These are phyloP conservation scores for Eustalomyia histrio DNA, from an alignment of 2,888 invertebrate genomes.

Conservation along the genomic window DNA sequence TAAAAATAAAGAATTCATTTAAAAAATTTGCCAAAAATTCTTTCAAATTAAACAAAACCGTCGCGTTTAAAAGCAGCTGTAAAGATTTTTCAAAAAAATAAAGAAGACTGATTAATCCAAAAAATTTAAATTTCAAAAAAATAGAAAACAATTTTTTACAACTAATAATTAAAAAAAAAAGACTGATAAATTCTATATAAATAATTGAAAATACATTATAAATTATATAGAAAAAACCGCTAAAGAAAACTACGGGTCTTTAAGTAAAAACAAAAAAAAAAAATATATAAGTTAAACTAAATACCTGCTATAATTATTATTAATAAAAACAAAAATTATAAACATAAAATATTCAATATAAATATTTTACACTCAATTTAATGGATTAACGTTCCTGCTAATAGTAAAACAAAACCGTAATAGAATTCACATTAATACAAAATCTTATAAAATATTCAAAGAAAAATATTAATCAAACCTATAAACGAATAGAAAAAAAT, in stretches of 20 bases:
- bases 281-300: conserved; percentile 54
- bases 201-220: conserved; percentile 25
- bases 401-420: conserved; percentile 49
- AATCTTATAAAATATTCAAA: background rate
- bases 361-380: conserved; percentile 66
- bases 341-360: conserved; percentile 42
- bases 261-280: conserved; percentile 34
- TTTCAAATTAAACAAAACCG: conserved; percentile 24
- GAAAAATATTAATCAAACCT: conserved; percentile 48
- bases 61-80: conserved; percentile 62
- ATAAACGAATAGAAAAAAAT: conserved; percentile 51
- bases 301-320: conserved; percentile 58
- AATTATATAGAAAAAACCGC: conserved; percentile 42
- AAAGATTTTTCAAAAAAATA: conserved; percentile 33
- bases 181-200: conserved; percentile 63
- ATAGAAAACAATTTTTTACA: conserved; percentile 50
- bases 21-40: conserved; percentile 48
- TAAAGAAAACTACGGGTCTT: conserved; percentile 61
- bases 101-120: conserved; percentile 6
- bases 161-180: conserved; percentile 51
- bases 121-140: conserved; percentile 22
- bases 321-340: conserved; percentile 18
- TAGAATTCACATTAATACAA: conserved; percentile 57
- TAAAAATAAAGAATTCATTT: conserved; percentile 25
- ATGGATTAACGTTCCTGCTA: conserved; percentile 78